Conservation (phyloP, 2,888 invertebrate species). For the Orthonychiurus folsomi region DNA sequence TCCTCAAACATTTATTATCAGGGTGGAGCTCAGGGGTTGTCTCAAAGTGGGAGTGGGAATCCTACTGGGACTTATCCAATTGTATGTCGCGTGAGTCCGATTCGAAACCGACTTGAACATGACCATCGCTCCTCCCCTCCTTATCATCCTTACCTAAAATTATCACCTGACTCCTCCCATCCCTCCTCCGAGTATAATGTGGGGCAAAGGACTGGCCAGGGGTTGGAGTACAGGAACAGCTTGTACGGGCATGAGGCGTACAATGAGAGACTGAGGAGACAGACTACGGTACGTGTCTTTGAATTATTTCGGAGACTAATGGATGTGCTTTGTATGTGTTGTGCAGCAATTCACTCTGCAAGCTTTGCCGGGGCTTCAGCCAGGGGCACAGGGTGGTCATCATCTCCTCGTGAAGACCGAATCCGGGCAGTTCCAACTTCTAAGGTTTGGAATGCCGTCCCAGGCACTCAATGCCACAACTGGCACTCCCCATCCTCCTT, state of each 20-base stretch:
- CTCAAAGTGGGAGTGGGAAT: neutral
- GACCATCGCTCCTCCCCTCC: neutral
- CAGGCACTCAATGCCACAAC: constrained; percentile 46
- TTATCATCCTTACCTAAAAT: neutral
- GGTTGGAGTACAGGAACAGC: neutral
- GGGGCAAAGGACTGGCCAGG: neutral
- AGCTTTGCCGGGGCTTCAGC: constrained; percentile 74
- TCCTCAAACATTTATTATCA: neutral
- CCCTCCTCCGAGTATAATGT: neutral
- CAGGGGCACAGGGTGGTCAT: constrained; percentile 70
- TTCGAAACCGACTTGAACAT: constrained; percentile 16
- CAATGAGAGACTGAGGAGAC: constrained; percentile 35
- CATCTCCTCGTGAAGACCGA: constrained; percentile 84
- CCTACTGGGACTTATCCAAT: constrained; percentile 13
- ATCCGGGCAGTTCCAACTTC: constrained; percentile 88
- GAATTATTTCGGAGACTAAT: constrained; percentile 35
- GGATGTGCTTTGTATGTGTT: constrained; percentile 42
- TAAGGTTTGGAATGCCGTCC: constrained; percentile 71
- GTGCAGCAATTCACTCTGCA: constrained; percentile 73
- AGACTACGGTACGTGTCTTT: constrained; percentile 39
- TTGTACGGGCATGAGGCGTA: constrained; percentile 10
- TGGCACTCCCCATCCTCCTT: constrained; percentile 35
- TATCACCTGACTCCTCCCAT: neutral
- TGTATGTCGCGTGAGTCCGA: constrained; percentile 21
- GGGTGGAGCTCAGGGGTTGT: neutral